These are phyloP conservation scores for Podiceps cristatus DNA, from an alignment of 2,113 vertebrate genomes.

Conservation along the genomic window DNA sequence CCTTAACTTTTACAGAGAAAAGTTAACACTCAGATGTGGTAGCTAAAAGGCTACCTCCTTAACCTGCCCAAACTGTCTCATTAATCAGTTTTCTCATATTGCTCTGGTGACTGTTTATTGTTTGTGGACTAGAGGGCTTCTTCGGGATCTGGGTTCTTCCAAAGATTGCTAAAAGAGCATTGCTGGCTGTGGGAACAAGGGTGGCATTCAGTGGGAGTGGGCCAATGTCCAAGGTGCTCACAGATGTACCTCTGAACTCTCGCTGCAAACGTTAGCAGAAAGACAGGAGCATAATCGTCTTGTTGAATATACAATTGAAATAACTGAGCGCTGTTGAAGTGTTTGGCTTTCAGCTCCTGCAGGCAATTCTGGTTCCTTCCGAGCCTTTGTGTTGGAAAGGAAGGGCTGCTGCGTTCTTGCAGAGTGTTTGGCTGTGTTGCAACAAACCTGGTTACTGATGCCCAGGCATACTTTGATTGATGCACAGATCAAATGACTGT, in stretches of 20 bases:
- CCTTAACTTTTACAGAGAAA: neutral
- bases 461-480: conserved; percentile 25
- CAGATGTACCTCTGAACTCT: neutral
- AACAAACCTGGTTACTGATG: conserved; percentile 14
- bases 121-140: neutral
- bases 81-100: neutral
- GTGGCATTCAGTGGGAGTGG: neutral
- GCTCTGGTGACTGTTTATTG: neutral
- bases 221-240: neutral
- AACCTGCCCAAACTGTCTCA: neutral
- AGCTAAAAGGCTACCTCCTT: neutral
- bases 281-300: neutral
- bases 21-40: neutral
- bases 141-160: neutral
- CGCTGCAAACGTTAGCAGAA: neutral
- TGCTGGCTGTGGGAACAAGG: neutral
- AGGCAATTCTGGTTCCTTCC: neutral
- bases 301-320: neutral
- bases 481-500: conserved; percentile 47
- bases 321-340: neutral
- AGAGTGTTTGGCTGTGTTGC: neutral
- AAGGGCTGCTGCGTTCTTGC: neutral
- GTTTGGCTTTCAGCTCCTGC: neutral
- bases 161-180: neutral
- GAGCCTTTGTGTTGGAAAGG: neutral